Conservation (phyloP, 2,888 invertebrate genomes). For the Dasysyrphus albostriatus region DNA sequence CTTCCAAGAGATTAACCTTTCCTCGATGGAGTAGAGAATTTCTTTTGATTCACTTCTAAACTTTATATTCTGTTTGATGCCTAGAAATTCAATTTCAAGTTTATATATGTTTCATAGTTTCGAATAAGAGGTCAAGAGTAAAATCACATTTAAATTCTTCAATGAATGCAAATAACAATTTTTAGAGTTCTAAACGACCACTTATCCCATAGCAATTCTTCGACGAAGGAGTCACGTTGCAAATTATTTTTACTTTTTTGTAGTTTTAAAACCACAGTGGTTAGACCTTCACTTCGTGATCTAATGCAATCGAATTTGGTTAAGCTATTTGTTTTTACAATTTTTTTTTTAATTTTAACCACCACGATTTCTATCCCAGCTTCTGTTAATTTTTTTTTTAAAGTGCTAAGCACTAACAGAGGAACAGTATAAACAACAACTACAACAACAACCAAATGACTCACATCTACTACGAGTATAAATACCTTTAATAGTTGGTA, state of each 20-base stretch:
- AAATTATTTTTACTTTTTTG: background rate
- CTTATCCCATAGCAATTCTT: background rate
- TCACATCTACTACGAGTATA: background rate
- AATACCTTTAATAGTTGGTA: background rate
- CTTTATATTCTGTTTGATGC: no score
- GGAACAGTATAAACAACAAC: background rate
- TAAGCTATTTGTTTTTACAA: constrained; percentile 17
- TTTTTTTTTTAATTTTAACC: background rate
- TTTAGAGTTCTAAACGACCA: background rate
- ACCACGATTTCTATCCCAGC: constrained; percentile 23
- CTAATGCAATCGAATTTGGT: constrained; percentile 10
- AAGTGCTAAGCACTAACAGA: constrained; percentile 14
- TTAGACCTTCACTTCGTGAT: constrained; percentile 15
- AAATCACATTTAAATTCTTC: background rate
- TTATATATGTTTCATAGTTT: no score
- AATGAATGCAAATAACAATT: background rate
- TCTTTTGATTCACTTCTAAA: no score
- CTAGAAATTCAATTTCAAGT: background rate
- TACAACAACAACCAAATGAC: background rate
- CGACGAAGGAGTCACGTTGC: constrained; percentile 5
- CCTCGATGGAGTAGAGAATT: no score
- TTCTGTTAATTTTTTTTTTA: constrained; percentile 1
- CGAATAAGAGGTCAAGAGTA: background rate
- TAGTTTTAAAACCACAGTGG: background rate
- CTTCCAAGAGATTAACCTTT: no score